Conservation (phyloP, 2,797 vertebrate genomes). For the Glyptemys insculpta region DNA sequence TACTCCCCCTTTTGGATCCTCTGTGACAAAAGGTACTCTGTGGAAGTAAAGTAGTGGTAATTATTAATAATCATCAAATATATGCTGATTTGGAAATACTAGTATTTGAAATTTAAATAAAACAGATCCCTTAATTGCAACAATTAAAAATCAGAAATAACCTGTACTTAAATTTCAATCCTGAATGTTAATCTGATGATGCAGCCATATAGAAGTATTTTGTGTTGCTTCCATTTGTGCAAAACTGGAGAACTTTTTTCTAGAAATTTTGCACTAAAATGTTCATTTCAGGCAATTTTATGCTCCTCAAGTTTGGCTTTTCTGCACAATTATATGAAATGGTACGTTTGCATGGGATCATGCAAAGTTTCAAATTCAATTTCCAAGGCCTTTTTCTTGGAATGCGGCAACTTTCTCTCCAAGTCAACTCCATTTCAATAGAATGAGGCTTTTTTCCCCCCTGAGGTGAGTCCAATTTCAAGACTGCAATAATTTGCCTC, state of each 20-base stretch:
- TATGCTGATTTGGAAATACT: not conserved
- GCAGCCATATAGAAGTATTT: not conserved
- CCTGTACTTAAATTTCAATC: not conserved
- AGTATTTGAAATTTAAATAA: not conserved
- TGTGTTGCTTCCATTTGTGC: slow-evolving; percentile 17
- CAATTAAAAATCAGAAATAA: not conserved
- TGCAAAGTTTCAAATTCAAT: slow-evolving; percentile 3
- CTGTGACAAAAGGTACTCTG: not conserved
- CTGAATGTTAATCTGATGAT: not conserved
- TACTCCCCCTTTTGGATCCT: not conserved
- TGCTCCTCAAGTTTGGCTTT: slow-evolving; percentile 31
- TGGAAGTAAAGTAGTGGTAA: slow-evolving; percentile 22
- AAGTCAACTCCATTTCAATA: not conserved
- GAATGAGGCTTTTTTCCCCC: not conserved
- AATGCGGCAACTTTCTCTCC: slow-evolving; percentile 35
- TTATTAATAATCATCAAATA: not conserved
- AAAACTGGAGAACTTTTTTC: not conserved
- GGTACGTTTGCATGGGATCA: slow-evolving; percentile 1
- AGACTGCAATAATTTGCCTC: slow-evolving; percentile 8
- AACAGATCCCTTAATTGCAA: not conserved
- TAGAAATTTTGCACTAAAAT: not conserved
- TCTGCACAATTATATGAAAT: slow-evolving; percentile 34
- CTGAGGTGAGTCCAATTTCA: slow-evolving; percentile 23
- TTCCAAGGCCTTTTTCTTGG: slow-evolving; percentile 36
- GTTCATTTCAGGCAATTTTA: not conserved